Evolutionary conservation across 1,140 invertebrate genomes (phyloP), one percentile per base, ranked within the genome.

Genomic region (Portunus trituberculatus): DNA sequence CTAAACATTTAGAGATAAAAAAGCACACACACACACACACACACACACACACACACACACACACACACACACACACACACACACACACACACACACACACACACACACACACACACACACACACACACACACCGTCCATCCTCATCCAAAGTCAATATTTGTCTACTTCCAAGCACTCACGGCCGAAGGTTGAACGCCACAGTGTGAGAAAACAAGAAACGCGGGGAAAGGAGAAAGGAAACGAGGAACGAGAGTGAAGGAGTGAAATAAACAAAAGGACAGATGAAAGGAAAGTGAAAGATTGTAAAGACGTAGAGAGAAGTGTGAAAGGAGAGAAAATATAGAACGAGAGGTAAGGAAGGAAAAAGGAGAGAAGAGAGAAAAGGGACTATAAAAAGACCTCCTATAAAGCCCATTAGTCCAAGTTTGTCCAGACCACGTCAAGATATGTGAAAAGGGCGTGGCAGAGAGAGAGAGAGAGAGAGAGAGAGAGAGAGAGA

Each of bases 31-130:
- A 25, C 7, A 25, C 7, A 76, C 59, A 10, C 59, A 76, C 59
- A 20, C 45, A 25, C 6, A 6, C 48, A 52, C 48, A 7, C 86
- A 28, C 86, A 6, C 86, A 29, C 86, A 7, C 86, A 88, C 86
- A 7, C n/a, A 4, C 86, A 31, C 86, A 32, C 3, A 8, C 1
- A 39, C 87, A 88, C 87, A 39, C 87, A 88, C 87, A 39, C 87
- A 31, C 87, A 12, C 87, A 32, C 87, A 39, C 87, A 32, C 87
- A 20, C 86, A 10, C 86, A 32, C 28, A 32, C 28, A 88, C 87
- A 39, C 29, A 88, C 29, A 88, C 87, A 88, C 87, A 88, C 20
- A 87, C 39, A 87, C 39, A 87, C 20, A 88, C 25, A 88, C 20
- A 88, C 67, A 76, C 67, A 76, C 67, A 76, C 67, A 76, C 67